Evolutionary conservation across 2,797 vertebrate genomes (phyloP), one percentile per base, ranked within the genome.

Genomic region (Ambastaia sidthimunki): DNA sequence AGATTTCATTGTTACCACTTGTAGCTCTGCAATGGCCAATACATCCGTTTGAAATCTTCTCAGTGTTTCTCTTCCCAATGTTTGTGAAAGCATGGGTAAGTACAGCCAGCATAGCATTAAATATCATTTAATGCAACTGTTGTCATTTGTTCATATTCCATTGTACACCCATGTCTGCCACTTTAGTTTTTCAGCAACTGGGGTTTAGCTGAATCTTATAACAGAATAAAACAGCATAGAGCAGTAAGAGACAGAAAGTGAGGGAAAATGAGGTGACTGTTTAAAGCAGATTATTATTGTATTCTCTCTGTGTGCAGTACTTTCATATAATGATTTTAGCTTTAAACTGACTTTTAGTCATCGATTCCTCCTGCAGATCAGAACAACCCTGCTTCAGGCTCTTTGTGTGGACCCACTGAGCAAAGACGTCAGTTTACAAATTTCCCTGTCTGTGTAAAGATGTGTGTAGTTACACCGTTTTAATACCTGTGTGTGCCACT

Each of bases 331-430:
- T 91, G 91, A 92, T 93, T 94, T 93, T 89, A 91, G 87, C 91
- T 93, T 92, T 91, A 92, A 93, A 94, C 90, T 89, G 91, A 94
- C 92, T 93, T 85, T 87, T 92, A 90, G 90, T 77, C 82, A 94
- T 93, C 89, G 90, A 94, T 94, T 89, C 25, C 55, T 86, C 90
- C 89, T 83, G 85, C 87, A 89, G 92, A 93, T 93, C 91, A 91
- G 90, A 93, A 91, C 89, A 84, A 83, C 84, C 87, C 88, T 88
- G 87, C 91, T 78, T 85, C 66, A 86, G 57, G 85, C 88, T 57
- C 60, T 88, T 91, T 88, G 88, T 82, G 87, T 80, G 87, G 87
- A 86, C 90, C 84, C 76, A 89, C 87, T 90, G 86, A 84, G 89
- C 88, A 88, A 83, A 74, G 80, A 89, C 89, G 90, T 90, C 74